Evolutionary conservation across 2,113 vertebrate species (phyloP), one percentile per base, ranked within the genome.

Genomic region (Globicephala melas): DNA sequence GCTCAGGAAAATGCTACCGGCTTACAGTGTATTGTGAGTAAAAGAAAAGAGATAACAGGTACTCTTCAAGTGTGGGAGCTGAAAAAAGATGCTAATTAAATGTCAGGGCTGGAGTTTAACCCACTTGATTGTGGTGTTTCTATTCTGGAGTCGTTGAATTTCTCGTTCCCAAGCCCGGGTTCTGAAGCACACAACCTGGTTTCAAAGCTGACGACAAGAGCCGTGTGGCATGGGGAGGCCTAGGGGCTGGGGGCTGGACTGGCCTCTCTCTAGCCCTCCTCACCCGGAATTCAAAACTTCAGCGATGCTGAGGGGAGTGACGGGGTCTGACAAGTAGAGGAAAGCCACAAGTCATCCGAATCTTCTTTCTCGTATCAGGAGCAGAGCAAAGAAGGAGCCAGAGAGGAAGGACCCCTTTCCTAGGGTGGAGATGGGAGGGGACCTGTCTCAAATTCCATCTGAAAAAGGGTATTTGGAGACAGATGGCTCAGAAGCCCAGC

Each of bases 1-100:
- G 96, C 95, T 97, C 58, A 38, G 84, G 87, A 90, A 94, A 97
- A 95, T 15, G 81, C 93, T 97, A 74, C 91, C 33, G 84, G 89
- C 97, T 97, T 84, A 91, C 85, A 85, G 77, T n/a, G 95, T 92
- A 97, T 97, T 97, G 96, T 97, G 97, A 95, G 95, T 97, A 95
- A 95, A 97, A 97, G 97, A 97, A 97, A 96, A 97, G 96, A 96
- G 97, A 98, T 97, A 98, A 82, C 96, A 96, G 89, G 97, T 71
- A 92, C 90, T 92, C 97, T 96, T 97, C 84, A 92, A 95, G 97
- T 96, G 98, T 97, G 96, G 96, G 97, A 94, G 97, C 96, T 95
- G 96, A 81, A 94, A 97, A 92, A 94, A 84, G 62, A 92, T 94
- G 93, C 90, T 97, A 97, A 97, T 98, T 97, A 98, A 97, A 97